Conservation (phyloP, 92 coral and sea anemone species). For the Phymanthus crucifer region DNA sequence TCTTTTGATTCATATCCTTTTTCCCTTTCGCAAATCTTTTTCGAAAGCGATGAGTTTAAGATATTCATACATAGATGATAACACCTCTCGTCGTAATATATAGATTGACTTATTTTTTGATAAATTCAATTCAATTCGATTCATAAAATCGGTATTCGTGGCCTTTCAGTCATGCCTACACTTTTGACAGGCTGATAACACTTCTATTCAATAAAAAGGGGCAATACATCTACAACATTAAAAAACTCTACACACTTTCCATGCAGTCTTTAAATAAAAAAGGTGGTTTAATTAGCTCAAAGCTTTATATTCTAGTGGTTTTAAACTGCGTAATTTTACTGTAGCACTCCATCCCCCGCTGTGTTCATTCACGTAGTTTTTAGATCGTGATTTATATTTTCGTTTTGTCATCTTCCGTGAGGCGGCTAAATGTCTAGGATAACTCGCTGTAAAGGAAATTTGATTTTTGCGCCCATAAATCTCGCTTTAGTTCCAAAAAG, state of each 20-base stretch:
- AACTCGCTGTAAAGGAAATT: conserved; percentile 9
- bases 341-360: neutral
- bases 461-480: neutral
- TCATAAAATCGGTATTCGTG: neutral
- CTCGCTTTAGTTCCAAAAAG: neutral
- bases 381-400: conserved; percentile 8
- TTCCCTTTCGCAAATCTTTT: neutral
- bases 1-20: neutral
- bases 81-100: neutral
- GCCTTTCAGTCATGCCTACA: neutral
- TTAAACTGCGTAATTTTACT: conserved; percentile 4
- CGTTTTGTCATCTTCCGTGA: neutral
- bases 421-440: conserved; percentile 22
- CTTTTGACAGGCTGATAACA: neutral
- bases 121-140: neutral
- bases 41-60: neutral
- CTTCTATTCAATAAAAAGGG: neutral
- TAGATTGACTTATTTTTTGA: neutral
- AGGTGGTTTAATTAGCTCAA: conserved; percentile 7
- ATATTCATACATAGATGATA: neutral
- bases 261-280: neutral
- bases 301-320: conserved; percentile 11
- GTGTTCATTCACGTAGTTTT: neutral
- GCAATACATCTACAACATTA: neutral
- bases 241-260: neutral